Conservation (phyloP, 2,888 invertebrate species). For the Callyntrura guangdongensis region DNA sequence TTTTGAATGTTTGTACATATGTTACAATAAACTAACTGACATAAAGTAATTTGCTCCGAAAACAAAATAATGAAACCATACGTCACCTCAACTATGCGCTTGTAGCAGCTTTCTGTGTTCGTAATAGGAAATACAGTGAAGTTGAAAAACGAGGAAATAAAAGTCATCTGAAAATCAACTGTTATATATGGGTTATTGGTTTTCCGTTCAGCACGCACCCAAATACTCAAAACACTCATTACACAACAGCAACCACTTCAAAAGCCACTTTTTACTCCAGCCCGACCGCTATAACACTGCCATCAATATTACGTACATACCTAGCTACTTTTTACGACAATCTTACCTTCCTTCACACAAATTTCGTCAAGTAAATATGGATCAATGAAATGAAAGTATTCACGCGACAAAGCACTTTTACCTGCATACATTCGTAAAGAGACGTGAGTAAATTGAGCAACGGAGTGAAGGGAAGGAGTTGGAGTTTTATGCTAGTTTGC, state of each 20-base stretch:
- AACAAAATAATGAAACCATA: too few relatives aligned
- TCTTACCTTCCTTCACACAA: conserved; percentile 19
- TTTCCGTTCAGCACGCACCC: conserved; percentile 6
- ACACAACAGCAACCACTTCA: neutral
- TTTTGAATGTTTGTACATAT: too few relatives aligned
- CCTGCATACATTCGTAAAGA: neutral
- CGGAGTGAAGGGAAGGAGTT: neutral
- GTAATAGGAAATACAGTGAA: too few relatives aligned
- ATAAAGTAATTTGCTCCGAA: too few relatives aligned
- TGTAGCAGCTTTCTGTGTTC: too few relatives aligned
- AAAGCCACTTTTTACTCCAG: neutral
- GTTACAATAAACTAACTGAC: too few relatives aligned
- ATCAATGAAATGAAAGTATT: conserved; percentile 74
- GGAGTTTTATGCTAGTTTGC: too few relatives aligned
- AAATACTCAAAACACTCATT: neutral
- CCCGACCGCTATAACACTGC: neutral
- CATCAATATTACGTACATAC: conserved; percentile 3
- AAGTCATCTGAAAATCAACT: neutral
- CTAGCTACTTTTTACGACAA: neutral
- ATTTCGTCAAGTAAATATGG: conserved; percentile 48
- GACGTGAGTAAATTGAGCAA: neutral
- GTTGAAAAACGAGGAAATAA: conserved; percentile 2
- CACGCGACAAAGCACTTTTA: conserved; percentile 27
- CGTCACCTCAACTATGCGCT: too few relatives aligned
- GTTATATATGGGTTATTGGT: neutral